phyloP scores from a whole-genome alignment of 2,888 invertebrate genomes.

The Magallana nippona region DNA sequence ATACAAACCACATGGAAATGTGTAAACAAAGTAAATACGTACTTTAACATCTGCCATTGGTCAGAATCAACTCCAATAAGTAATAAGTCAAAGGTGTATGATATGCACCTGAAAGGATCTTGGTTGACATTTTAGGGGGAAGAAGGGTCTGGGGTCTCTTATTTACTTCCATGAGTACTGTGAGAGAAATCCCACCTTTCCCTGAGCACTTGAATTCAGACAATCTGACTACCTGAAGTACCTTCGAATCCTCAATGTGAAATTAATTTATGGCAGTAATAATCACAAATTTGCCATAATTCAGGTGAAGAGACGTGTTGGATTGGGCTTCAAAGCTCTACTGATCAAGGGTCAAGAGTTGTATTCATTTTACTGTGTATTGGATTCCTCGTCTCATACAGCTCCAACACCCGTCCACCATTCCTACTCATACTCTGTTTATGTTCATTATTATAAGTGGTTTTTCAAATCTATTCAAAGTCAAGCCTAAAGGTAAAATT shows the following conservation, averaged over 20 bases:
- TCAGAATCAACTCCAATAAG: not conserved
- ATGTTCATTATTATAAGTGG: not conserved
- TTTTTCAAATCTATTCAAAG: too few relatives aligned
- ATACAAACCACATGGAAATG: conserved; percentile 10
- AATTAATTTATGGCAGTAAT: conserved; percentile 20
- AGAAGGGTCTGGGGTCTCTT: not conserved
- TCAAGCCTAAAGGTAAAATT: too few relatives aligned
- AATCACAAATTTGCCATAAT: conserved; percentile 20
- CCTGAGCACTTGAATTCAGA: conserved; percentile 9
- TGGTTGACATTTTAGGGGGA: conserved; percentile 3
- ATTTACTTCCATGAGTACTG: not conserved
- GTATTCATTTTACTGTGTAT: not conserved
- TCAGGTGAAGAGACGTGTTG: not conserved
- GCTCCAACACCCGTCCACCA: not conserved
- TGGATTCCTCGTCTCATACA: not conserved
- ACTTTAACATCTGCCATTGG: conserved; percentile 1
- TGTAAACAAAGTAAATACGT: not conserved
- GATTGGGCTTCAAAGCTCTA: not conserved
- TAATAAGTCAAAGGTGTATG: not conserved
- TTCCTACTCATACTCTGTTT: not conserved
- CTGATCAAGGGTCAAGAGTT: conserved; percentile 10
- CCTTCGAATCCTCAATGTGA: conserved; percentile 8
- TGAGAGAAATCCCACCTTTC: not conserved
- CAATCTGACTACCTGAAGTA: conserved; percentile 24
- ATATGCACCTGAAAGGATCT: not conserved